A percentile compares a stretch with the other conserved stretches of the same genome.
phyloP scores from a whole-genome alignment of 2,797 vertebrate species.

The Galago senegalensis region DNA sequence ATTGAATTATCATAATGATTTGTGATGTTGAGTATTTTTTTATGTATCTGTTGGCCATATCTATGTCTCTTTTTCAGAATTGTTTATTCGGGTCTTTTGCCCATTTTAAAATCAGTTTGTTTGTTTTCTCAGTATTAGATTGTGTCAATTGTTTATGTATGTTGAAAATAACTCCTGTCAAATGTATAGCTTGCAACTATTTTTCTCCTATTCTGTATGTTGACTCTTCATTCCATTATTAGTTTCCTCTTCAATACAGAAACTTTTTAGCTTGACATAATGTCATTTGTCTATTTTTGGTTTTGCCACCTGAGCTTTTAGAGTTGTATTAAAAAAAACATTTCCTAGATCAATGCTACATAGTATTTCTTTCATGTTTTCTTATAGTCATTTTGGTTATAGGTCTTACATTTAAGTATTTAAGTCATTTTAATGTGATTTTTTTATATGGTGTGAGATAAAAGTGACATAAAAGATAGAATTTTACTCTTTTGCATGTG shows the following conservation, averaged over 20 bases:
- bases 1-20: neutral
- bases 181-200: neutral
- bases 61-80: neutral
- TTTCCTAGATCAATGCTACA: neutral
- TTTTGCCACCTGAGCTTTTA: neutral
- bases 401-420: neutral
- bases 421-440: neutral
- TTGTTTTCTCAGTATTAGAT: neutral
- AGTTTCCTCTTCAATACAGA: neutral
- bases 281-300: neutral
- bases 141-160: neutral
- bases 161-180: neutral
- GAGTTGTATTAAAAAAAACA: neutral
- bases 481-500: neutral
- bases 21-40: neutral
- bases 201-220: neutral
- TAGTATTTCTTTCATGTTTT: neutral
- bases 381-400: neutral
- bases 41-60: neutral
- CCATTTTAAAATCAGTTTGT: neutral
- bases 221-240: neutral
- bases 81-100: neutral
- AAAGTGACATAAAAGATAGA: neutral
- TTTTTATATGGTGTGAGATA: neutral
- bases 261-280: neutral